These are phyloP conservation scores for Epinotia bilunana DNA, from an alignment of 2,888 invertebrate species.

Conservation along the genomic window DNA sequence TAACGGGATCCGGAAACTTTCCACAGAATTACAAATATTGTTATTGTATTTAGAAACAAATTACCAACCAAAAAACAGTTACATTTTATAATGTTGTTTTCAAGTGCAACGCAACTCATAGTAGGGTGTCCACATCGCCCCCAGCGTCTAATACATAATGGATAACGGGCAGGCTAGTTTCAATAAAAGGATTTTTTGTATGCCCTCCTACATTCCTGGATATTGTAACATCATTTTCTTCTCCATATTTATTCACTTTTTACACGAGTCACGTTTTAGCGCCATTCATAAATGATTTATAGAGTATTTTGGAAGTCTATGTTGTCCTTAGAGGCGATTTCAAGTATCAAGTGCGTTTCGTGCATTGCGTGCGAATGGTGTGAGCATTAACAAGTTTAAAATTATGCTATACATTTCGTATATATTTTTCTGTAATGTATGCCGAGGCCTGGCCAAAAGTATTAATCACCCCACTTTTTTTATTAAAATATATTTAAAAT, in stretches of 20 bases:
- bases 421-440: too few species aligned
- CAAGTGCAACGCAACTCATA: slow-evolving; percentile 26
- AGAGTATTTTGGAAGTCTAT: slow-evolving; percentile 37
- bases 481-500: too few species aligned
- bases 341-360: not conserved
- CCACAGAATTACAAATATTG: too few species aligned
- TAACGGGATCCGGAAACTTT: too few species aligned
- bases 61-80: too few species aligned
- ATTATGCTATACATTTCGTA: not conserved
- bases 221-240: slow-evolving; percentile 71
- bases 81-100: too few species aligned
- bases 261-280: slow-evolving; percentile 68
- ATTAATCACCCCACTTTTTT: too few species aligned
- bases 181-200: slow-evolving; percentile 83
- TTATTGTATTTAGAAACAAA: too few species aligned
- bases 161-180: slow-evolving; percentile 78
- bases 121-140: slow-evolving; percentile 44
- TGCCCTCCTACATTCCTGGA: slow-evolving; percentile 64
- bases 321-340: slow-evolving; percentile 31
- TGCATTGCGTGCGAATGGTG: not conserved
- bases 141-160: slow-evolving; percentile 79
- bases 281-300: slow-evolving; percentile 54
- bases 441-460: too few species aligned
- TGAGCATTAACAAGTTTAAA: not conserved
- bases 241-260: slow-evolving; percentile 68